Evolutionary conservation across 2,113 vertebrate genomes (phyloP), one percentile per base, ranked within the genome.

Genomic region (Pachycephala philippinensis): DNA sequence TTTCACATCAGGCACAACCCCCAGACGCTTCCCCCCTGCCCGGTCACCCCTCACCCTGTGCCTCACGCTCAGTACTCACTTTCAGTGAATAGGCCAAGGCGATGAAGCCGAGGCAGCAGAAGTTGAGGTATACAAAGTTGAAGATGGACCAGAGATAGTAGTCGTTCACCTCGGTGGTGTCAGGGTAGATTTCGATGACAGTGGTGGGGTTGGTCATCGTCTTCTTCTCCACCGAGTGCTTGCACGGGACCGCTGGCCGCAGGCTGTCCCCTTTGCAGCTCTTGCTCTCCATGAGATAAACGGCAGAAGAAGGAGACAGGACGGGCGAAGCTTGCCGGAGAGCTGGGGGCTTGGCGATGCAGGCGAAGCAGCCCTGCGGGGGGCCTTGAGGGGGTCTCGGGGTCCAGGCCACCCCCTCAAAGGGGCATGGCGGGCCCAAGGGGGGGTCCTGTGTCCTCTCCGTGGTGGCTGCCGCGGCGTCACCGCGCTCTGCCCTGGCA

Each of bases 81-180:
- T 98, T 98, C 88, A 98, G 54, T 13, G 98, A 98, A 97, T 98
- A 98, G 94, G 98, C 98, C 97, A 98, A 91, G 33, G 98, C 98
- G 18, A 98, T 98, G 97, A 98, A 98, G 84, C 98, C 98, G 18
- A 98, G 97, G 91, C 98, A 98, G 98, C 98, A 98, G 97, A 98
- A 98, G 97, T 98, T 98, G 97, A 98, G 98, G 98, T 98, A 98
- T 97, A 98, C 98, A 37, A 98, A 98, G 98, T 98, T 98, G 98
- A 98, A 98, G 94, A 98, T 98, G 96, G 98, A 98, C 98, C 98
- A 98, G 86, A 98, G 97, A 94, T 98, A 98, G 96, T 98, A 98
- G 89, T 98, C 98, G 1, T 98, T 98, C 74, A 98, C 98, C 94
- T 98, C 98, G 1, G 96, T 97, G 93, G 97, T 97, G 96, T 98